phyloP scores from a whole-genome alignment of 2,888 invertebrate species.

The Phengaris arion region DNA sequence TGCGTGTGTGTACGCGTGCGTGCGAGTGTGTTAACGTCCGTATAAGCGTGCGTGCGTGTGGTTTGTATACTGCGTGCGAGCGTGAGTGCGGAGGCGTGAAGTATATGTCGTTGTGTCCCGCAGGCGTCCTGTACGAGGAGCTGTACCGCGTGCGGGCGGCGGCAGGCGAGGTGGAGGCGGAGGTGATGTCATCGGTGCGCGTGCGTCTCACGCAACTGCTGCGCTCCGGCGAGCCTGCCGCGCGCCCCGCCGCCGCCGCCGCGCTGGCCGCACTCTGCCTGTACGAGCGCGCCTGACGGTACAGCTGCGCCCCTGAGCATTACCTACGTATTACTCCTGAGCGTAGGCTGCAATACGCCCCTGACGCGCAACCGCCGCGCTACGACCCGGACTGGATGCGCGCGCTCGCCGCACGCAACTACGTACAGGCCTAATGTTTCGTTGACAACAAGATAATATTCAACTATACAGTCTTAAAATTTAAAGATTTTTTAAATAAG shows the following conservation, averaged over 20 bases:
- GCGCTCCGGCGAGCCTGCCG: conserved; percentile 75
- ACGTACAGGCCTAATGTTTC: background rate
- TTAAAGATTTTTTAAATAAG: no score
- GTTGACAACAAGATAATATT: no score
- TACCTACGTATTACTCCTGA: background rate
- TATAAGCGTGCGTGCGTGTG: conserved; percentile 31
- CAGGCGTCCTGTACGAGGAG: conserved; percentile 67
- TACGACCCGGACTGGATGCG: background rate
- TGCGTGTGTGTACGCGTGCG: conserved; percentile 28
- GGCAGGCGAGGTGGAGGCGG: conserved; percentile 56
- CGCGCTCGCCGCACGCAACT: background rate
- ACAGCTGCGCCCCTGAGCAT: conserved; percentile 27
- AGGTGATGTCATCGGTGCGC: conserved; percentile 58
- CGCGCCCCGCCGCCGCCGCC: conserved; percentile 78
- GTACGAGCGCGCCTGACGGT: conserved; percentile 35
- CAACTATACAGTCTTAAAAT: no score
- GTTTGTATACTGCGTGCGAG: no score
- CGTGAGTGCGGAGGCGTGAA: no score
- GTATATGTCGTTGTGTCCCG: background rate
- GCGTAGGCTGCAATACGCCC: background rate
- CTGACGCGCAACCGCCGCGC: background rate
- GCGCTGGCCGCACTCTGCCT: conserved; percentile 74
- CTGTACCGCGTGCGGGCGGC: conserved; percentile 58
- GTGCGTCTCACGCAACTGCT: conserved; percentile 76
- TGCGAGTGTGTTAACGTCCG: conserved; percentile 9